A percentile compares a stretch with the other conserved stretches of the same genome.
Evolutionary conservation across 2,888 invertebrate species (phyloP).

Genomic region (Dicycla oo): DNA sequence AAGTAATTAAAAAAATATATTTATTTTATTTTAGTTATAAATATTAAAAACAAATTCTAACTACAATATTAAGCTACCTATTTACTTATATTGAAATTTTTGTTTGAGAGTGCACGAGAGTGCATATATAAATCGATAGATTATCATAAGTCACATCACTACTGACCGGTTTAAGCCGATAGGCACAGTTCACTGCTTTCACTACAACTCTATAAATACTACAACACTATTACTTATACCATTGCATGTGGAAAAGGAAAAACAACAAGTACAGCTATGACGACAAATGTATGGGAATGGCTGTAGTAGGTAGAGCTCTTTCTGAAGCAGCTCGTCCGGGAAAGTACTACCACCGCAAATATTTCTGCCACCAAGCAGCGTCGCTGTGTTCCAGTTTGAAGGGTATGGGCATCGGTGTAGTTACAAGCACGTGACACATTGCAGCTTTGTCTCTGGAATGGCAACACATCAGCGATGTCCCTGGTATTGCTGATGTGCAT

Average conservation of each 20-base stretch:
- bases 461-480: not conserved
- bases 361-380: not conserved
- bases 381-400: not conserved
- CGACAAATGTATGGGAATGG: not conserved
- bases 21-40: too few species aligned
- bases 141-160: slow-evolving; percentile 31
- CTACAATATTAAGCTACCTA: too few species aligned
- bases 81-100: too few species aligned
- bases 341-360: not conserved
- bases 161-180: slow-evolving; percentile 46
- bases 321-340: not conserved
- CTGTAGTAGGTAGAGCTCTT: not conserved
- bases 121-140: too few species aligned
- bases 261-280: not conserved
- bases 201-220: slow-evolving; percentile 31
- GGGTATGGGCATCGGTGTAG: not conserved
- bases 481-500: not conserved
- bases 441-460: not conserved
- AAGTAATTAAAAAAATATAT: too few species aligned
- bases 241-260: not conserved
- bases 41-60: too few species aligned
- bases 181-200: slow-evolving; percentile 42
- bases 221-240: not conserved
- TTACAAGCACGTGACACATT: not conserved
- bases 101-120: too few species aligned